phyloP scores from a whole-genome alignment of 2,888 invertebrate species.

The Platycnemis pennipes region DNA sequence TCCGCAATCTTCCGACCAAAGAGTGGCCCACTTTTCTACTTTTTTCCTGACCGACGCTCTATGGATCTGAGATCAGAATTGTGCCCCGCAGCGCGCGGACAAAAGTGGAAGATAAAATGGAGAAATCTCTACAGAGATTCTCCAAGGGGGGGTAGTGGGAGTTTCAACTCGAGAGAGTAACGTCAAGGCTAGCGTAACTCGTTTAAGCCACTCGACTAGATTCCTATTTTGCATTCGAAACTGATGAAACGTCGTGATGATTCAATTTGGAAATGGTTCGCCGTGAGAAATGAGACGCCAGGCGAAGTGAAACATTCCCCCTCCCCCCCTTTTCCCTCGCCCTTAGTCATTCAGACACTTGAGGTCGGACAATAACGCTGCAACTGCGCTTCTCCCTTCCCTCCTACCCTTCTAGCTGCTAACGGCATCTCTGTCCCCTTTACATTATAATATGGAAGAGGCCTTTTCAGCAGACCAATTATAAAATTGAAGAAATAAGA shows the following conservation, averaged over 20 bases:
- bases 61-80: not conserved
- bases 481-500: slow-evolving; percentile 22
- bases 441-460: not conserved
- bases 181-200: not conserved
- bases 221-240: not conserved
- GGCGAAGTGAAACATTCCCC: not conserved
- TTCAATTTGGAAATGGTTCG: not conserved
- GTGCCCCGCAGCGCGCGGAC: not conserved
- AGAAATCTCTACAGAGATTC: not conserved
- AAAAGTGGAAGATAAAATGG: not conserved
- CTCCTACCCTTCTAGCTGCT: not conserved
- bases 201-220: not conserved
- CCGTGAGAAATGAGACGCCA: slow-evolving; percentile 9
- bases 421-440: slow-evolving; percentile 9
- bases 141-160: not conserved
- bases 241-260: not conserved
- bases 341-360: not conserved
- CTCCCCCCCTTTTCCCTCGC: not conserved
- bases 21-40: too few species aligned
- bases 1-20: not conserved
- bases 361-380: not conserved
- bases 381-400: not conserved
- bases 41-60: not conserved
- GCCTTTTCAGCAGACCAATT: slow-evolving; percentile 42
- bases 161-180: not conserved